Conservation (phyloP, 1,140 invertebrate species). For the Zaprionus nigranus region DNA sequence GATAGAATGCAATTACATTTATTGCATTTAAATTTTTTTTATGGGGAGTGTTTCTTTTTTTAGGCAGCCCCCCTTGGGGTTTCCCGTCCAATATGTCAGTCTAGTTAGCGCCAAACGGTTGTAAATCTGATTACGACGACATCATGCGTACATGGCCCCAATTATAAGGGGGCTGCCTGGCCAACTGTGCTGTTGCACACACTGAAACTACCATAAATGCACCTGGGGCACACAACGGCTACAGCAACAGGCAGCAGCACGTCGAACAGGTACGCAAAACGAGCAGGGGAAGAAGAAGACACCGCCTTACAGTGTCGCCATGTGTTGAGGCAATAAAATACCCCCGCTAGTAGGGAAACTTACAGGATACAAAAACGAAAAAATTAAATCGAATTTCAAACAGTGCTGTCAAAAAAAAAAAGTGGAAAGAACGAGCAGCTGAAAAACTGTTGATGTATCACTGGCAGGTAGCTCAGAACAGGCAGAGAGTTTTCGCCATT, state of each 20-base stretch:
- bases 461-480: conserved; percentile 21
- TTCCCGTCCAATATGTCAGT: conserved; percentile 17
- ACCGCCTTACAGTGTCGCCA: no score
- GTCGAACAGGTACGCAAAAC: background rate
- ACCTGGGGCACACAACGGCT: background rate
- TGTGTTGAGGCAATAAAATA: background rate
- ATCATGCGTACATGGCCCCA: conserved; percentile 23
- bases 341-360: background rate
- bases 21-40: background rate
- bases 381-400: conserved; percentile 58
- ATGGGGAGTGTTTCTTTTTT: background rate
- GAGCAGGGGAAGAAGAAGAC: background rate
- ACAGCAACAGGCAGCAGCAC: conserved; percentile 5
- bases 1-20: background rate
- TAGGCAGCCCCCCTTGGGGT: background rate
- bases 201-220: conserved; percentile 7
- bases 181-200: background rate
- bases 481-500: conserved; percentile 64
- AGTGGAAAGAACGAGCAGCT: conserved; percentile 25
- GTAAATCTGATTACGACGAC: conserved; percentile 33
- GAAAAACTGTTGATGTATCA: conserved; percentile 73
- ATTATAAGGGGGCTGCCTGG: conserved; percentile 8
- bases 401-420: conserved; percentile 42
- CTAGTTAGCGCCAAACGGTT: conserved; percentile 11
- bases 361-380: conserved; percentile 11